phyloP scores from a whole-genome alignment of 2,797 vertebrate species.

The Myripristis jacobus region DNA sequence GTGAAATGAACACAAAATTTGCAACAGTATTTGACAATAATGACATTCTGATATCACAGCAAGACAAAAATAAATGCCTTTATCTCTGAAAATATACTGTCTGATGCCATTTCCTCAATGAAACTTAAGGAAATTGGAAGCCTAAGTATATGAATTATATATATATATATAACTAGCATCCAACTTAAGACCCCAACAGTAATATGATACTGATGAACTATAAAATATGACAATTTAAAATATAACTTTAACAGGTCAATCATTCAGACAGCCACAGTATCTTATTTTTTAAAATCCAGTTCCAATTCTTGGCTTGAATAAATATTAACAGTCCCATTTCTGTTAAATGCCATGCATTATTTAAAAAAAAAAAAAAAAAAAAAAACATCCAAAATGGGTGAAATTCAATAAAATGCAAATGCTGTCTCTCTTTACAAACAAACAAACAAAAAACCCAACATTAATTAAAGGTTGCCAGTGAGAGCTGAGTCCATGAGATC shows the following conservation, averaged over 20 bases:
- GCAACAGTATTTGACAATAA: slow-evolving; percentile 18
- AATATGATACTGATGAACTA: slow-evolving; percentile 30
- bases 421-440: slow-evolving; percentile 28
- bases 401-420: slow-evolving; percentile 9
- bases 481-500: slow-evolving; percentile 98
- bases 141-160: background rate
- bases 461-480: slow-evolving; percentile 88
- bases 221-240: slow-evolving; percentile 56
- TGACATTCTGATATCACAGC: slow-evolving; percentile 32
- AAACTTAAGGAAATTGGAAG: slow-evolving; percentile 23
- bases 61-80: slow-evolving; percentile 25
- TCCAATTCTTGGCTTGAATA: slow-evolving; percentile 60
- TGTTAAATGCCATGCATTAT: slow-evolving; percentile 59
- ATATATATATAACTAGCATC: slow-evolving; percentile 26
- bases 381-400: slow-evolving; percentile 10
- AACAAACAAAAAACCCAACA: too few species aligned
- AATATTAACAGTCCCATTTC: slow-evolving; percentile 61
- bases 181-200: background rate
- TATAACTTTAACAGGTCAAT: slow-evolving; percentile 43
- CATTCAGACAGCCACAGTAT: slow-evolving; percentile 18
- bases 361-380: slow-evolving; percentile 39
- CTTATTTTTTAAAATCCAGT: slow-evolving; percentile 21
- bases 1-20: slow-evolving; percentile 17
- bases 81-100: slow-evolving; percentile 51
- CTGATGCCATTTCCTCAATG: slow-evolving; percentile 36